Evolutionary conservation across 2,113 vertebrate genomes (phyloP).

Genomic region (Zapus hudsonius): DNA sequence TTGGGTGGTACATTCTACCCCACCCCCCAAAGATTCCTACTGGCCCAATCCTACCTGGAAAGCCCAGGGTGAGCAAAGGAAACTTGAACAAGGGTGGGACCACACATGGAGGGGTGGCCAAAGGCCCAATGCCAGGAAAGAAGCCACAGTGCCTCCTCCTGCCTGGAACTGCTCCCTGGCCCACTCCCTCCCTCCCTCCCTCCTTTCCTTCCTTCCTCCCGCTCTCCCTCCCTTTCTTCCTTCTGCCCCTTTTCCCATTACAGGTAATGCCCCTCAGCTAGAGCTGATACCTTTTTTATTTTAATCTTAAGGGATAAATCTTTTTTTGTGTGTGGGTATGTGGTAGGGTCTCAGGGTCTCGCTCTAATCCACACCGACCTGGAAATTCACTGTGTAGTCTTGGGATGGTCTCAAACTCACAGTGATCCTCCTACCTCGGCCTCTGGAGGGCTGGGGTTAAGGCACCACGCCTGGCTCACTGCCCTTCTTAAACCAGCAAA

Average conservation of each 20-base stretch:
- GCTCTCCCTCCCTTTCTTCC: background rate
- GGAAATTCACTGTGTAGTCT: too few species aligned
- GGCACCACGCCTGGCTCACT: too few species aligned
- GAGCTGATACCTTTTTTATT: background rate
- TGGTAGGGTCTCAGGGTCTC: too few species aligned
- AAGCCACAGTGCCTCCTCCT: background rate
- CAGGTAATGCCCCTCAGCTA: background rate
- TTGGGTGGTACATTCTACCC: background rate
- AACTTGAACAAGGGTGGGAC: background rate
- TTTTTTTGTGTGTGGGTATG: too few species aligned
- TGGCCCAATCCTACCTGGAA: background rate
- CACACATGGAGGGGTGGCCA: background rate
- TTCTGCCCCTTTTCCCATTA: background rate
- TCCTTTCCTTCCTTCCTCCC: background rate
- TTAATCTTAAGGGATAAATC: too few species aligned
- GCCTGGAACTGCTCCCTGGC: background rate
- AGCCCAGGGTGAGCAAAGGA: background rate
- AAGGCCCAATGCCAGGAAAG: background rate
- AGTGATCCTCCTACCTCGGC: too few species aligned
- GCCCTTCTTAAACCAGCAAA: background rate
- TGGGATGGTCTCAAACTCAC: too few species aligned
- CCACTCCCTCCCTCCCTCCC: slow-evolving; percentile 7
- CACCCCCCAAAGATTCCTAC: background rate
- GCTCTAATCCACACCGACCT: too few species aligned
- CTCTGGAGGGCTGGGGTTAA: too few species aligned